These are phyloP conservation scores for Notiomystis cincta DNA, from an alignment of 2,113 vertebrate genomes.

Conservation along the genomic window DNA sequence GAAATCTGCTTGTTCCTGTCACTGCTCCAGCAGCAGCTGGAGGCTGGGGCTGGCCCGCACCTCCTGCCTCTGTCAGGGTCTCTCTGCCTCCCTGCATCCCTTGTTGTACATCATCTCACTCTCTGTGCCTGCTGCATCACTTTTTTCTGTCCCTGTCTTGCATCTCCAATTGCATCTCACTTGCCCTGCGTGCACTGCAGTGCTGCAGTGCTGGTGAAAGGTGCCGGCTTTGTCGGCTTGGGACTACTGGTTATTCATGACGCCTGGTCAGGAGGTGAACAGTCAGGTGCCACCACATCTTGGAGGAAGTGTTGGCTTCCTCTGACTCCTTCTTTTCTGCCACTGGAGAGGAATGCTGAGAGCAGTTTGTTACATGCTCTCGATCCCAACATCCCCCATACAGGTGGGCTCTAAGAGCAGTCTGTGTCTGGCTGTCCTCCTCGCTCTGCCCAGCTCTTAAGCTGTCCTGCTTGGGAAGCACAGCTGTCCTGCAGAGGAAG, in stretches of 20 bases:
- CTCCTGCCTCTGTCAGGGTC: neutral
- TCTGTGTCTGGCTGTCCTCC: neutral
- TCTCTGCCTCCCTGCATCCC: neutral
- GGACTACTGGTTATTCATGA: neutral
- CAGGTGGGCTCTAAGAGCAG: neutral
- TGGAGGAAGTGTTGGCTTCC: neutral
- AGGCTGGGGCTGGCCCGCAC: neutral
- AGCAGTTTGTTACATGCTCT: neutral
- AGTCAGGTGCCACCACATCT: neutral
- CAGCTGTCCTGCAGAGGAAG: neutral
- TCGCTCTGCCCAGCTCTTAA: neutral
- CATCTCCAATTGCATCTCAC: neutral
- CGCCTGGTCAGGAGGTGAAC: neutral
- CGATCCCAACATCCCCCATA: neutral
- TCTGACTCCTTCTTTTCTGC: neutral
- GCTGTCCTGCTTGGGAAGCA: neutral
- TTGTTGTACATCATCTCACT: neutral
- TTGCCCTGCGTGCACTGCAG: neutral
- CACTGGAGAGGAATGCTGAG: neutral
- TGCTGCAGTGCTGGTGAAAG: neutral
- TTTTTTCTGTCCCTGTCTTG: neutral
- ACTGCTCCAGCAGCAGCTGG: slow-evolving; percentile 39
- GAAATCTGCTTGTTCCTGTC: slow-evolving; percentile 67
- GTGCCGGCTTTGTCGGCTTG: rapidly evolving
- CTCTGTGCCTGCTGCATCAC: neutral